A percentile compares a stretch with the other conserved stretches of the same genome.
Conservation (phyloP, 2,797 vertebrate species). For the Peromyscus attwateri region DNA sequence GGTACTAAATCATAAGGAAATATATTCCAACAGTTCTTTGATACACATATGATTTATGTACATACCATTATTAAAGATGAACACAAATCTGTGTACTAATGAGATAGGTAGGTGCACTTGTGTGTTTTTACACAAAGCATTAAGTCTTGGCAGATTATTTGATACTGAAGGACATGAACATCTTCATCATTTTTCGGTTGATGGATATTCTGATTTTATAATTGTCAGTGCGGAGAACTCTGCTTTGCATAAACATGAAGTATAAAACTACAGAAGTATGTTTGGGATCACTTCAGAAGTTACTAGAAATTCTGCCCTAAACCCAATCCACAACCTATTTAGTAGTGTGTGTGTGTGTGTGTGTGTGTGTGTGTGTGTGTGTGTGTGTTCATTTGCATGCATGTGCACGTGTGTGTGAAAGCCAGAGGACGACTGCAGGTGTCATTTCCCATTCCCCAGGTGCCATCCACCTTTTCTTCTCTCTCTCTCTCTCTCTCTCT, state of each 20-base stretch:
- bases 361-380: too few relatives aligned
- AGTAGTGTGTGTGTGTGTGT: not conserved
- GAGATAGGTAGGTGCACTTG: not conserved
- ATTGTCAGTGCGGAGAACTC: not conserved
- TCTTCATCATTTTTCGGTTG: not conserved
- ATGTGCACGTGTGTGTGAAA: not conserved
- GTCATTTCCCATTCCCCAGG: not conserved
- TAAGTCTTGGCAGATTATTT: not conserved
- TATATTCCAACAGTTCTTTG: not conserved
- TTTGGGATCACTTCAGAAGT: not conserved
- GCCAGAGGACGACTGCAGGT: not conserved
- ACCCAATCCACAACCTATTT: not conserved
- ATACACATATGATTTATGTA: not conserved
- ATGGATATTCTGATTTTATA: not conserved
- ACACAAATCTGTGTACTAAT: not conserved
- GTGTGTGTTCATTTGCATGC: not conserved
- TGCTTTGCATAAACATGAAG: not conserved
- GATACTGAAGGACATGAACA: not conserved
- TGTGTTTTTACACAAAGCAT: not conserved
- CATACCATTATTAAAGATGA: not conserved
- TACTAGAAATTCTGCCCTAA: not conserved
- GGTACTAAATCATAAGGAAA: not conserved
- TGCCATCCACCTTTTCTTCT: not conserved
- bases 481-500: accelerated
- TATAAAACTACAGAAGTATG: not conserved